Percentiles rank a stretch among this genome's conserved stretches.
phyloP scores from a whole-genome alignment of 2,797 vertebrate genomes.

The Tapirus indicus region DNA sequence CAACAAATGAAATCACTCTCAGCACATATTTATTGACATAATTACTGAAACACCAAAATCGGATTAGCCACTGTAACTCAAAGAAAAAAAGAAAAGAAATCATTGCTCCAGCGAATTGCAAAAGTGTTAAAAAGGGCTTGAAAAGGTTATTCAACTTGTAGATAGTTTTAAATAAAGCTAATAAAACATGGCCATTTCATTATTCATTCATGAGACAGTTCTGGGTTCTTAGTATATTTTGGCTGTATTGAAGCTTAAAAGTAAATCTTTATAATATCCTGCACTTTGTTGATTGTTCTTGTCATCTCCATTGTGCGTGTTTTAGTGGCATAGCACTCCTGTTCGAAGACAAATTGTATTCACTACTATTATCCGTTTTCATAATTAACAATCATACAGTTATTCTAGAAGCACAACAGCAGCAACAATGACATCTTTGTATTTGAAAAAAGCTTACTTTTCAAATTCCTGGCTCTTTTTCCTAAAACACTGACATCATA shows the following conservation, averaged over 20 bases:
- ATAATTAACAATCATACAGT: constrained; percentile 72
- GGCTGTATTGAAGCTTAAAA: constrained; percentile 58
- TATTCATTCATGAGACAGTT: constrained; percentile 83
- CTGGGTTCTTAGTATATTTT: constrained; percentile 74
- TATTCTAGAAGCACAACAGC: constrained; percentile 57
- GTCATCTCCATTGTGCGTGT: constrained; percentile 65
- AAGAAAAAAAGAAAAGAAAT: constrained; percentile 75
- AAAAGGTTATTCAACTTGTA: constrained; percentile 82
- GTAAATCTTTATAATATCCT: constrained; percentile 77
- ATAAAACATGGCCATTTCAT: constrained; percentile 84
- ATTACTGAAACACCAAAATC: constrained; percentile 84
- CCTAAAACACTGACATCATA: constrained; percentile 62
- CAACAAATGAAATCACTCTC: constrained; percentile 84
- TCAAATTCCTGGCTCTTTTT: constrained; percentile 67
- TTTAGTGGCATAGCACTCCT: constrained; percentile 60
- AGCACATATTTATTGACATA: constrained; percentile 79
- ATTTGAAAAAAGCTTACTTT: constrained; percentile 65
- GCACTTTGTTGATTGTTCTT: constrained; percentile 78
- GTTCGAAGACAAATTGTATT: constrained; percentile 45
- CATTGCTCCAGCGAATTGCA: constrained; percentile 77
- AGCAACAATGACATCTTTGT: constrained; percentile 54
- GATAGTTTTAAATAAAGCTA: constrained; percentile 84
- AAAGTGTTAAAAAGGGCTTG: constrained; percentile 73
- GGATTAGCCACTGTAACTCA: constrained; percentile 80
- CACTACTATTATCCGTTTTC: constrained; percentile 60